Percentiles rank a stretch among this genome's conserved stretches.
Evolutionary conservation across 2,113 vertebrate species (phyloP).

Genomic region (Chloropsis hardwickii): DNA sequence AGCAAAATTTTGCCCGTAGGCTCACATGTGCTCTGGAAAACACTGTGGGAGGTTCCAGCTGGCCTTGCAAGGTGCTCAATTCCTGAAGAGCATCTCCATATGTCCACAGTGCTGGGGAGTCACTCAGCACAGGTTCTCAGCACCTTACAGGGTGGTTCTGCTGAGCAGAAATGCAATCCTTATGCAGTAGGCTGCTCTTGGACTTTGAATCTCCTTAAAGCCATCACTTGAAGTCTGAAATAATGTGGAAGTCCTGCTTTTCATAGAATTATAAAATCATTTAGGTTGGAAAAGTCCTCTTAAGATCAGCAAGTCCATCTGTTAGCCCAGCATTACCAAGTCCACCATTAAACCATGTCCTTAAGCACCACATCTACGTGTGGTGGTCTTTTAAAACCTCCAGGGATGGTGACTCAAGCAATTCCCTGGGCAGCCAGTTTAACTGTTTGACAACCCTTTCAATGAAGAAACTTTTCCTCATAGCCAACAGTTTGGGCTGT

Average conservation of each 20-base stretch:
- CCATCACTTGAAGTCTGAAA: not conserved
- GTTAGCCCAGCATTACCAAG: not conserved
- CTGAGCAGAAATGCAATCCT: not conserved
- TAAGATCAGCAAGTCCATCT: not conserved
- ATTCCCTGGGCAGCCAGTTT: not conserved
- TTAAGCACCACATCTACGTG: not conserved
- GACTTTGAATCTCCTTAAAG: not conserved
- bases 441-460: not conserved
- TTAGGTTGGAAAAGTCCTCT: not conserved
- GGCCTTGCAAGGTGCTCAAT: not conserved
- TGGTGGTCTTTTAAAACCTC: not conserved
- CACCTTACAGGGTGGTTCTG: not conserved
- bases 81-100: not conserved
- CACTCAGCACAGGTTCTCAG: not conserved
- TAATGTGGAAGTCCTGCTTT: not conserved
- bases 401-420: not conserved
- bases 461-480: not conserved
- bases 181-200: not conserved
- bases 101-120: accelerated
- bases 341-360: not conserved
- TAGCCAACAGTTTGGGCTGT: not conserved
- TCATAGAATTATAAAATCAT: not conserved
- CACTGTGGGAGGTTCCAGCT: not conserved
- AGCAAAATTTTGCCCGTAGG: not conserved
- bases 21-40: not conserved